phyloP scores from a whole-genome alignment of 2,888 invertebrate genomes.

The Eledone cirrhosa region DNA sequence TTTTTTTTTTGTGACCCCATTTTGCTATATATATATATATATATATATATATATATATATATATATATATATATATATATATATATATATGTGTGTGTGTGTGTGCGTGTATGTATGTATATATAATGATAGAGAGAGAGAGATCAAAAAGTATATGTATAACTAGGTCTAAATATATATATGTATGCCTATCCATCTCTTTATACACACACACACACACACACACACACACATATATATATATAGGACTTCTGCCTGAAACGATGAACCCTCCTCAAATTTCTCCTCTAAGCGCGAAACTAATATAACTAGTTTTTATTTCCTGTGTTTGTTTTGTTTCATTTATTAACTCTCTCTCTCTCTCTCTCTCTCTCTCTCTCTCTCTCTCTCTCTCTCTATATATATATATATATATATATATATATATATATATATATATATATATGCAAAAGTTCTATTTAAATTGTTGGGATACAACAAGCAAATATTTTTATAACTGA shows the following conservation, averaged over 20 bases:
- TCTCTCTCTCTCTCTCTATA: neutral
- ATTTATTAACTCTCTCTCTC: too few relatives aligned
- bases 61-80: constrained; percentile 5
- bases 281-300: neutral
- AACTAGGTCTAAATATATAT: neutral
- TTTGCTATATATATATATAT: neutral
- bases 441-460: too few relatives aligned
- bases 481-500: too few relatives aligned
- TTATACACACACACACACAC: neutral
- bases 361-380: too few relatives aligned
- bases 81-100: neutral
- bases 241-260: neutral
- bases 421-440: constrained; percentile 1
- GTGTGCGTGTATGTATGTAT: neutral
- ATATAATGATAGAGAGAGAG: neutral
- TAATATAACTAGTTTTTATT: neutral
- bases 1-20: too few relatives aligned
- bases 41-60: neutral
- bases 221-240: neutral
- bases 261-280: neutral
- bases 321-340: neutral
- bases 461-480: too few relatives aligned
- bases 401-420: neutral
- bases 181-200: neutral
- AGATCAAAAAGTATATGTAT: neutral